A percentile compares a stretch with the other conserved stretches of the same genome.
Evolutionary conservation across 1,140 invertebrate genomes (phyloP).

Genomic region (Leptestheria dahalacensis): DNA sequence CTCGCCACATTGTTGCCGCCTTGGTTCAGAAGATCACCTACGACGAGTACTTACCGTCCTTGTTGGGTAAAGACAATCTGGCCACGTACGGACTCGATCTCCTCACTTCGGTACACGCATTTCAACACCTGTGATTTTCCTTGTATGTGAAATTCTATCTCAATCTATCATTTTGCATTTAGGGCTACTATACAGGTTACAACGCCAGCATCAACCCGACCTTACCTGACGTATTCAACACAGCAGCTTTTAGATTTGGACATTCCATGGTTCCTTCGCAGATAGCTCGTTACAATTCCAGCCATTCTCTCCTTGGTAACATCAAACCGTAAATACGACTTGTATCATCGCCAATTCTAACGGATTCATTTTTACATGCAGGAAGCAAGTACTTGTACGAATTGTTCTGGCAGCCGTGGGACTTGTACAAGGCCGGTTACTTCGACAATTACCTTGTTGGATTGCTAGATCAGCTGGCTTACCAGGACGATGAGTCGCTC

Average conservation of each 20-base stretch:
- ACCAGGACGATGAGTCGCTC: too few species aligned
- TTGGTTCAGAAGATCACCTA: constrained; percentile 39
- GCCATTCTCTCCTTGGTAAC: background rate
- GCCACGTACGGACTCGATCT: constrained; percentile 23
- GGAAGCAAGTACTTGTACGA: constrained; percentile 23
- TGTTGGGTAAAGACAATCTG: constrained; percentile 35
- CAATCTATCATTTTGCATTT: too few species aligned
- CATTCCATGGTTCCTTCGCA: background rate
- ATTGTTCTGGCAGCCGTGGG: constrained; percentile 33
- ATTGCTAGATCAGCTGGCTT: constrained; percentile 34
- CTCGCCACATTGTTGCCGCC: constrained; percentile 36
- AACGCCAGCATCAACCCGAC: constrained; percentile 23
- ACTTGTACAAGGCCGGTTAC: constrained; percentile 34
- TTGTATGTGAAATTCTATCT: background rate
- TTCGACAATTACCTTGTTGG: constrained; percentile 35
- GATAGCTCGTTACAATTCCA: background rate
- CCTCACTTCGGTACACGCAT: background rate
- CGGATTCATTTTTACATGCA: too few species aligned
- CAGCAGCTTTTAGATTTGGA: constrained; percentile 30
- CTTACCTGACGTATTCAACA: constrained; percentile 28
- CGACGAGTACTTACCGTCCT: constrained; percentile 39
- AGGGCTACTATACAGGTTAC: constrained; percentile 34
- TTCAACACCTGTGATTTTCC: background rate
- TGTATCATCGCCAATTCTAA: too few species aligned
- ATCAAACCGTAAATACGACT: background rate